Evolutionary conservation across 2,797 vertebrate species (phyloP).

Genomic region (Microcaecilia unicolor): DNA sequence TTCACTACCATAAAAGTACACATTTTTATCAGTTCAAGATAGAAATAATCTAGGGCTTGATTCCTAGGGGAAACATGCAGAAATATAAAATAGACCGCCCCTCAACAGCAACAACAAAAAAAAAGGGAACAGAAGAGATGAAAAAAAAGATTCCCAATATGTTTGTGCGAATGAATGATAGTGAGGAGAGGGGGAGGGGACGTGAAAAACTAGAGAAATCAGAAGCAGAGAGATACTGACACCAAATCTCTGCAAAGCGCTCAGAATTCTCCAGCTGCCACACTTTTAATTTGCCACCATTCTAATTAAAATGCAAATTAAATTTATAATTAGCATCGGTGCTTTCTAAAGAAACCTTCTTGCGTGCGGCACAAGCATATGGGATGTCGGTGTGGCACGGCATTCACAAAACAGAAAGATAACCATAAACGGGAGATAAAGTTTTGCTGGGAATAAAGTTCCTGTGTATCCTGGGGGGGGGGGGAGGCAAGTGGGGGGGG

Average conservation of each 20-base stretch:
- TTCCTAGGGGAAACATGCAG: slow-evolving; percentile 40
- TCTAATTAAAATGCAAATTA: slow-evolving; percentile 99
- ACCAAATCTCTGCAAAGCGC: slow-evolving; percentile 75
- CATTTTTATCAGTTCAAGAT: slow-evolving; percentile 38
- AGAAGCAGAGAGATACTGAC: slow-evolving; percentile 59
- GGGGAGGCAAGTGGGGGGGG: slow-evolving; percentile 35
- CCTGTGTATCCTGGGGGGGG: slow-evolving; percentile 25
- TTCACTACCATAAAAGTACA: slow-evolving; percentile 25
- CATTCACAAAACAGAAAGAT: slow-evolving; percentile 62
- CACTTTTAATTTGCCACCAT: slow-evolving; percentile 98
- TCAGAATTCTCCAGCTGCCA: slow-evolving; percentile 99
- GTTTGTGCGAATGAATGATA: slow-evolving; percentile 58
- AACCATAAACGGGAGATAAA: slow-evolving; percentile 26
- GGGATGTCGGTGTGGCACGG: slow-evolving; percentile 83
- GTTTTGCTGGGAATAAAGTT: slow-evolving; percentile 26
- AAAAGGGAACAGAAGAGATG: slow-evolving; percentile 33
- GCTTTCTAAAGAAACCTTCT: slow-evolving; percentile 97
- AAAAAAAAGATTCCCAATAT: slow-evolving; percentile 39
- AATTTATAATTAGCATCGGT: slow-evolving; percentile 99
- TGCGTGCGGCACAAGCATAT: slow-evolving; percentile 92
- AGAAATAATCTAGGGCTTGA: slow-evolving; percentile 47
- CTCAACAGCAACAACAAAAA: too few species aligned
- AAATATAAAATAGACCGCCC: slow-evolving; percentile 38
- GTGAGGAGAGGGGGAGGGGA: slow-evolving; percentile 39
- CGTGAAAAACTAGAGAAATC: slow-evolving; percentile 50